A percentile compares a stretch with the other conserved stretches of the same genome.
Evolutionary conservation across 1,140 invertebrate species (phyloP).

Genomic region (Diprion similis): DNA sequence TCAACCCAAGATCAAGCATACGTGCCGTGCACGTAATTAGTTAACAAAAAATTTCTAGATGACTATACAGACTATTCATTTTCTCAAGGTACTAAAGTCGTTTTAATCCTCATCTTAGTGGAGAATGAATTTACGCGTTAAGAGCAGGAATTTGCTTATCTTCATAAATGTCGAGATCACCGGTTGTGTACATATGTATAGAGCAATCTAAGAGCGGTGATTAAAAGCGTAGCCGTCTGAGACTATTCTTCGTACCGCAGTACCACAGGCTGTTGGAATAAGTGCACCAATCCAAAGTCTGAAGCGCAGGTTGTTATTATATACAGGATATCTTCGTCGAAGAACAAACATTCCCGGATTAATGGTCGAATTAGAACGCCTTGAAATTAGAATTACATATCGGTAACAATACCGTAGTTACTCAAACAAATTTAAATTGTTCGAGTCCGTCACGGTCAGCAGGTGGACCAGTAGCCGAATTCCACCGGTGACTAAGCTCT

Average conservation of each 20-base stretch:
- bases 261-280: not conserved
- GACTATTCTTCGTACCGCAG: not conserved
- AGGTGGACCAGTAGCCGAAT: no score
- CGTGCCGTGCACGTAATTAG: no score
- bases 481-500: no score
- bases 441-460: no score
- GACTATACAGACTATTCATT: not conserved
- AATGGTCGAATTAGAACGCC: not conserved
- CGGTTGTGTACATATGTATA: not conserved
- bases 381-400: no score
- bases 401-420: no score
- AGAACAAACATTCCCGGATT: not conserved
- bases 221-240: not conserved
- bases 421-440: no score
- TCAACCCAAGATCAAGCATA: no score
- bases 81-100: not conserved
- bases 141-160: conserved; percentile 2
- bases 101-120: not conserved
- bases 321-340: not conserved
- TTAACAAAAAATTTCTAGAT: not conserved
- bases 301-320: not conserved
- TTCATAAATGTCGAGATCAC: not conserved
- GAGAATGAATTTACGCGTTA: not conserved
- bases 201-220: not conserved
- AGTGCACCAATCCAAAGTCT: no score